Evolutionary conservation across 1,140 invertebrate species (phyloP), one percentile per base, ranked within the genome.

Genomic region (Belonocnema kinseyi): DNA sequence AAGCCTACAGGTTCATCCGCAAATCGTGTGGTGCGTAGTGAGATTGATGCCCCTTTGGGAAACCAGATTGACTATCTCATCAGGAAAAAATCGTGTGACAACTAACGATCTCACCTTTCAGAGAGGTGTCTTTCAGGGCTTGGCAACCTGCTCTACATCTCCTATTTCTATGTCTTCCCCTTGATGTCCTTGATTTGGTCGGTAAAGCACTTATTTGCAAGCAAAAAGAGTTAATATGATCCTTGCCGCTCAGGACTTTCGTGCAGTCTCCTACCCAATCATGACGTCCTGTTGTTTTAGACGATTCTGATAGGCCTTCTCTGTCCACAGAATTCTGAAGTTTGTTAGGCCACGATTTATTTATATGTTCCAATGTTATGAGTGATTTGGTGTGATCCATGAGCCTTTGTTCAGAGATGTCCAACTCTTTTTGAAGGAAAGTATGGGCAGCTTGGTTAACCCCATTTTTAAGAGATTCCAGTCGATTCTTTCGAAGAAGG

Each of bases 71-170:
- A n/a, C n/a, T n/a, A n/a, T n/a, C n/a, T n/a, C n/a, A n/a, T n/a
- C n/a, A n/a, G n/a, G n/a, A n/a, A n/a, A n/a, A n/a, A n/a, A n/a
- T n/a, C n/a, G n/a, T n/a, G n/a, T n/a, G n/a, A n/a, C n/a, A n/a
- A n/a, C n/a, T n/a, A n/a, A n/a, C n/a, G n/a, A n/a, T n/a, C n/a
- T n/a, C n/a, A n/a, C n/a, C n/a, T n/a, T n/a, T n/a, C n/a, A n/a
- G n/a, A n/a, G n/a, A n/a, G n/a, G n/a, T n/a, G n/a, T n/a, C n/a
- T n/a, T n/a, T n/a, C n/a, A n/a, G n/a, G n/a, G 26, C 13, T 0
- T 40, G 0, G 82, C 88, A 90, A 3, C 87, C 85, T 7, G 88
- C 87, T 50, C 88, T 76, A 78, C 88, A 91, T n/a, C 10, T 0
- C 0, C 16, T 14, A 26, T 75, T 12, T 21, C 72, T 14, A 26